phyloP scores from a whole-genome alignment of 2,113 vertebrate genomes.

The Malurus elegans region DNA sequence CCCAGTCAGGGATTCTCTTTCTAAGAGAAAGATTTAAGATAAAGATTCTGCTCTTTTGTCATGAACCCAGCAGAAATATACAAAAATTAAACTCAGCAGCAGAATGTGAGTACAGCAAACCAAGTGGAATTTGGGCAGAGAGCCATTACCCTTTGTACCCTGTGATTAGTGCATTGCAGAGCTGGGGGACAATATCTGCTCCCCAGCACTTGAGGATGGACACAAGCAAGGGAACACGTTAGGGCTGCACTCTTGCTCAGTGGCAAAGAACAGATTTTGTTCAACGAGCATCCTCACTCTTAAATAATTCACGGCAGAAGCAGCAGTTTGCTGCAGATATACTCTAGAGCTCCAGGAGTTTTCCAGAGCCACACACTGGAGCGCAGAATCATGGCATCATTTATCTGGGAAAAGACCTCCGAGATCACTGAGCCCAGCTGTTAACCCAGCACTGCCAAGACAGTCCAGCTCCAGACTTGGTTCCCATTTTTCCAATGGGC shows the following conservation, averaged over 20 bases:
- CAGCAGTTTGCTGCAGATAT: background rate
- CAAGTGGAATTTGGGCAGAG: background rate
- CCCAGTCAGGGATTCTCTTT: background rate
- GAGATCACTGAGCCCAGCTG: background rate
- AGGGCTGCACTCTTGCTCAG: background rate
- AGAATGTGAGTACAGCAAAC: background rate
- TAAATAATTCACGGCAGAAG: background rate
- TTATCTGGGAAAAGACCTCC: background rate
- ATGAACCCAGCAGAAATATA: background rate
- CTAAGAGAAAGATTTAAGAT: background rate
- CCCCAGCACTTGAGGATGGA: background rate
- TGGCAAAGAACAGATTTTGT: background rate
- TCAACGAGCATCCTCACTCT: fast-evolving
- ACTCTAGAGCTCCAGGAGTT: background rate
- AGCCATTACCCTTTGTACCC: background rate
- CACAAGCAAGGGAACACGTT: background rate
- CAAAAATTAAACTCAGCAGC: background rate
- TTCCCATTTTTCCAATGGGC: background rate
- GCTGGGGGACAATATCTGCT: background rate
- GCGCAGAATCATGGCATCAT: background rate
- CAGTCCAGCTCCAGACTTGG: background rate
- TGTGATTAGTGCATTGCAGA: background rate
- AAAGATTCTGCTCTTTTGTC: background rate
- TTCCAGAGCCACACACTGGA: background rate
- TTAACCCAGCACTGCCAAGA: background rate